phyloP scores from a whole-genome alignment of 2,113 vertebrate genomes.

The Columba livia region DNA sequence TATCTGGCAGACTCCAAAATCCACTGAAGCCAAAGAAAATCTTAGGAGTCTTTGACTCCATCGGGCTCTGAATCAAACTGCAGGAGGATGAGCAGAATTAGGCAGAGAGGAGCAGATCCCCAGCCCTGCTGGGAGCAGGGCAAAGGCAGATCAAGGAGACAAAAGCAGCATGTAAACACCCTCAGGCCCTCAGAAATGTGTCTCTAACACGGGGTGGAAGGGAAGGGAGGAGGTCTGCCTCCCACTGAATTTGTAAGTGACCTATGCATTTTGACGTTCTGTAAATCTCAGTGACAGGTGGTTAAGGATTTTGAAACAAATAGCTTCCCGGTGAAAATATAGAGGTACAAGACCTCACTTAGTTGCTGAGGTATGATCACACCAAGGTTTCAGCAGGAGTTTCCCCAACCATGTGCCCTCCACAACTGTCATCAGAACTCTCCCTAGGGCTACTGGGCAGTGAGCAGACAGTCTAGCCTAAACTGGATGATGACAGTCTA shows the following conservation, averaged over 20 bases:
- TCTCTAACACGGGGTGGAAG: not conserved
- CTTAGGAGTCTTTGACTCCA: conserved; percentile 37
- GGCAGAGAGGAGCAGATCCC: not conserved
- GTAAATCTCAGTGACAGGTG: not conserved
- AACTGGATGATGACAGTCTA: not conserved
- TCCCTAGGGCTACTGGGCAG: not conserved
- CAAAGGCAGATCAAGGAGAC: not conserved
- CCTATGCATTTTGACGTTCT: not conserved
- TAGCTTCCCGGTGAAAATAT: not conserved
- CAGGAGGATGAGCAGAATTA: not conserved
- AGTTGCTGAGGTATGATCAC: not conserved
- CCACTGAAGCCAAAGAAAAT: conserved; percentile 40
- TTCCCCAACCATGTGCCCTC: not conserved
- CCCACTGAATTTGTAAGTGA: not conserved
- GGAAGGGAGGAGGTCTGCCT: not conserved
- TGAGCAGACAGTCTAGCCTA: not conserved
- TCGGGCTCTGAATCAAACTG: conserved; percentile 24
- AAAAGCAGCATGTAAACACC: not conserved
- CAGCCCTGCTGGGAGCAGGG: not conserved
- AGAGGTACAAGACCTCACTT: not conserved
- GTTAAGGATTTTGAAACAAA: not conserved
- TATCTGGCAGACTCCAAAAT: conserved; percentile 55
- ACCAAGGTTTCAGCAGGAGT: not conserved
- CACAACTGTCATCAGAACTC: not conserved
- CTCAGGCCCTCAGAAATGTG: not conserved